Base-by-base conservation (phyloP, 2,888 invertebrate species). In the Sminthurinus aureus region DNA sequence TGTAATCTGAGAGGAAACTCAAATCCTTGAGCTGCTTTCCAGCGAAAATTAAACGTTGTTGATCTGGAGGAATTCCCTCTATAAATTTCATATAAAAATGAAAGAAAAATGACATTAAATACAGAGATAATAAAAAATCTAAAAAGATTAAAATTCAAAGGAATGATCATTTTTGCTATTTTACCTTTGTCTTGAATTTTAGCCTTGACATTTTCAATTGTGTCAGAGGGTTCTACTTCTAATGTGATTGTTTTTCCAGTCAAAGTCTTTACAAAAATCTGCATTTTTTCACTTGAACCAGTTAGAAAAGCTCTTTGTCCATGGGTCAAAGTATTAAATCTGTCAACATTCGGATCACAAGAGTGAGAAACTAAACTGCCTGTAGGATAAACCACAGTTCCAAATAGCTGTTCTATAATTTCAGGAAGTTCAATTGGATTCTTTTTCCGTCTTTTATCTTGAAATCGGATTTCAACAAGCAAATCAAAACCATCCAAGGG, bases 1-100 rank as follows among this genome's bases (percentile, higher is more conserved):
- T 87, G 83, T 87, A 87, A 90, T 98, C 98, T 0, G 95, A 96
- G 58, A 98, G 92, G 1, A 97, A 97, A 81, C 96, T 94, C 3
- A 96, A 98, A 93, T 98, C 98, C 92, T 98, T 98, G 90, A 98
- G 91, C 51, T 75, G 75, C 52, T 75, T 75, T 2, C 75, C 75
- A 6, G 75, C 75, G 91, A 98, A 98, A 38, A 84, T 84, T 20
- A 86, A 73, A n/a, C 86, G 79, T 20, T 75, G 75, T 51, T 51
- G 52, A 75, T 75, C 75, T 50, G 85, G 75, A 75, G 52, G 51
- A 50, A 75, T 75, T 51, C 52, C 50, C 11, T 74, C 8, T 18
- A n/a, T 38, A 13, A 0, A 38, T 38, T 38, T 66, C 1, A 12
- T 9, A 69, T 4, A 69, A 51, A n/a, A 69, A 13, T 2, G 52